Base-by-base conservation (phyloP, 2,113 vertebrate genomes). In the Platysternon megacephalum region DNA sequence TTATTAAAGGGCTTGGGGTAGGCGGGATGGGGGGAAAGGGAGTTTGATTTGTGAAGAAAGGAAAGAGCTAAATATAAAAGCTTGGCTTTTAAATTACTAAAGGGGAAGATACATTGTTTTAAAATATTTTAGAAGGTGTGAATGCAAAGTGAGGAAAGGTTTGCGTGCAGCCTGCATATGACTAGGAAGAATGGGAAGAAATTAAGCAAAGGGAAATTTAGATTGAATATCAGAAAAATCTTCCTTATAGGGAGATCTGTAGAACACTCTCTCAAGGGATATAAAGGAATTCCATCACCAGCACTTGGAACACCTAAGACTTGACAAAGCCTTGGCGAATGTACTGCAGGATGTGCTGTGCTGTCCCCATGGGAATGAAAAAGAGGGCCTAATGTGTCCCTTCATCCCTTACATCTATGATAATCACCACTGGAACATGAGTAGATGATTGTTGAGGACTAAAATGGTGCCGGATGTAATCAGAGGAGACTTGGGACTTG, bases 401-500 rank as follows among this genome's bases (percentile, higher is more conserved):
- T 85, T 89, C 35, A 72, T 39, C 32, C 24, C 22, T 46, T 46
- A 26, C 7, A 46, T 78, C 44, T 26, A 29, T 28, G 24, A 13
- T 78, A 78, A 46, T 78, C n/a, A 46, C 11, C 51, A 0, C 80
- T 82, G 49, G 78, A 19, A 90, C 3, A 42, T 81, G 26, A 74
- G 14, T 81, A 8, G 10, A 17, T 84, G 35, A 26, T 93, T 85
- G 88, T 4, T 90, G 14, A 80, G 82, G 74, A 88, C 42, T 87
- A 32, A 42, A 85, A 46, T 53, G 79, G 58, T n/a, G 3, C 6
- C 68, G 86, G 80, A 87, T 72, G 17, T 68, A 72, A 55, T 90
- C 53, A 87, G 80, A 90, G 65, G 65, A 72, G 82, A 58, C 79
- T 88, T 82, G 58, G 22, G 9, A 58, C 91, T 93, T 87, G 53